Conservation (phyloP, 2,797 vertebrate species). For the Sebastes baramenuke region DNA sequence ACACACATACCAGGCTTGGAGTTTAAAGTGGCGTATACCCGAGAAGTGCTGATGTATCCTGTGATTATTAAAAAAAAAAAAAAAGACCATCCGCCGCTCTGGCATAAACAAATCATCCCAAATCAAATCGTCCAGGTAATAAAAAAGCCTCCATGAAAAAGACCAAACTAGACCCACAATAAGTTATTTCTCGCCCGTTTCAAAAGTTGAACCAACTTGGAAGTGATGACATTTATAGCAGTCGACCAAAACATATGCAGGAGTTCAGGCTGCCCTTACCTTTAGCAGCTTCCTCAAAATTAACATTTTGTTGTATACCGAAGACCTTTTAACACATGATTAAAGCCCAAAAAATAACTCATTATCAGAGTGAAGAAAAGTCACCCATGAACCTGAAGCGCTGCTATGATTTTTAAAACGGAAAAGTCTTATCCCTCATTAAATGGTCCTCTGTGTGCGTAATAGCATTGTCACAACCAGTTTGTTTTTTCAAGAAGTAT, state of each 20-base stretch:
- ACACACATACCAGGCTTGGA: constrained; percentile 2
- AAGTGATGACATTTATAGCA: neutral
- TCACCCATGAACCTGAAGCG: neutral
- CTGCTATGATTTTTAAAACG: neutral
- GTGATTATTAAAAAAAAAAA: constrained; percentile 46
- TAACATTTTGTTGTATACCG: neutral
- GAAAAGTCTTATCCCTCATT: neutral
- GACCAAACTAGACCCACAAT: constrained; percentile 2
- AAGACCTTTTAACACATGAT: neutral
- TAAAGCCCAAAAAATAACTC: neutral
- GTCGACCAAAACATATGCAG: neutral
- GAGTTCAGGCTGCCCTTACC: neutral
- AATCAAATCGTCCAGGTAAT: constrained; percentile 53
- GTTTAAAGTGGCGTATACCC: constrained; percentile 45
- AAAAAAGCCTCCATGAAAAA: constrained; percentile 31
- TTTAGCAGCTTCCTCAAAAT: neutral
- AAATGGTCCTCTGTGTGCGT: neutral
- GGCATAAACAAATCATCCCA: constrained; percentile 57
- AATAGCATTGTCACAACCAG: neutral
- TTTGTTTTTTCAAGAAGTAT: neutral
- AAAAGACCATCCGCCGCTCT: constrained; percentile 3
- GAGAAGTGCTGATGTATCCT: constrained; percentile 55
- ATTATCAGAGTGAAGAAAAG: neutral
- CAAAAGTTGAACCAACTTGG: neutral
- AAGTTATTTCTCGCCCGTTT: constrained; percentile 23